Base-by-base conservation (phyloP, 2,113 vertebrate species). In the Dinomys branickii region DNA sequence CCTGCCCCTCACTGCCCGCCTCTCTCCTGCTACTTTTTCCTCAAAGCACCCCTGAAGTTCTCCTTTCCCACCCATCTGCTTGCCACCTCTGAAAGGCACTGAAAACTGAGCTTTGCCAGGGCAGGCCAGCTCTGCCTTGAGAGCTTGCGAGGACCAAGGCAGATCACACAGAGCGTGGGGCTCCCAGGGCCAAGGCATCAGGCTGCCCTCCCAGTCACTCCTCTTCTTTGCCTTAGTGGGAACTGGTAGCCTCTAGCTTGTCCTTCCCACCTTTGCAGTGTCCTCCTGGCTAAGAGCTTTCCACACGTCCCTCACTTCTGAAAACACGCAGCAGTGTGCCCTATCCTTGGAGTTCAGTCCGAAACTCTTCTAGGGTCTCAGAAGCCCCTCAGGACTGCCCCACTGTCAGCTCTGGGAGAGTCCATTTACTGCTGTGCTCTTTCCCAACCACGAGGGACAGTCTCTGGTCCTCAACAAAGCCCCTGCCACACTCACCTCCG, bases 401-500 rank as follows among this genome's bases (percentile, higher is more conserved):
- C 59, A 19, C 11, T 47, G 71, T 56, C 41, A 56, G 0, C 56
- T 38, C 75, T 24, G 44, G 0, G 1, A 28, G n/a, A 65, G 24
- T 71, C 87, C 83, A 65, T 12, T 30, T 13, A 80, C 22, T 33
- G 13, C 24, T 63, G 81, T 44, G 61, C 67, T 71, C 17, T 73
- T 73, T 38, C n/a, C 44, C n/a, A 91, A 38, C n/a, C 58, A 50
- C 0, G 0, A 5, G 52, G 12, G 33, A 50, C 80, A 28, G 47
- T 4, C 85, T 58, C 61, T 59, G 54, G 41, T 84, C 85, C 73
- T 83, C 61, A 12, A 20, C 35, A 61, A 33, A 78, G 35, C 69
- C 12, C 3, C 5, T 2, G 26, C 0, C 0, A 10, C 0, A 8
- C 54, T 20, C 54, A 65, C 26, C 88, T 80, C 5, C 9, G 33